Base-by-base conservation (phyloP, 2,888 invertebrate genomes). In the Rhaphigaster nebulosa region DNA sequence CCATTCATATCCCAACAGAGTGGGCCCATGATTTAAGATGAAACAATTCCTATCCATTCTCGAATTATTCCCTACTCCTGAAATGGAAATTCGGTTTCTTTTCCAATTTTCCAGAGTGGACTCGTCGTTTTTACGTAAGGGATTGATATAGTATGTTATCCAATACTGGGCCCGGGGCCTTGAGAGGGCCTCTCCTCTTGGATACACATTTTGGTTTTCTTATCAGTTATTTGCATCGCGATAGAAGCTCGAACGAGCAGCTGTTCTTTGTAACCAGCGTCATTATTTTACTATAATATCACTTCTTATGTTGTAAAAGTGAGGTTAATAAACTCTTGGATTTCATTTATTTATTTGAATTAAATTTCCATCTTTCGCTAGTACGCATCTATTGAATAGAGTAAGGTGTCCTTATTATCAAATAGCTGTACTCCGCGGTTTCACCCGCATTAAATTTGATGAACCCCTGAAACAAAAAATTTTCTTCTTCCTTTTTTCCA, bases 91-190 rank as follows among this genome's bases (percentile, higher is more conserved):
- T n/a, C 45, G 26, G 26, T 84, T 84, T 84, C 45, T 84, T 84
- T 84, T 41, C 45, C 84, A 84, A 84, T 84, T 84, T 84, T 26
- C 84, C 84, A 84, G n/a, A 84, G 84, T 84, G 45, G 84, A 15
- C 26, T 84, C 41, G 80, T 80, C 80, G n/a, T 41, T n/a, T 84
- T 84, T 84, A 45, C 84, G 84, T 45, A 84, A 84, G 84, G 45
- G 41, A 45, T 45, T 45, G 84, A 76, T 76, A 26, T 38, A 76
- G 84, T 84, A 84, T n/a, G 84, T 84, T 84, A 84, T 84, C 84
- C 84, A 84, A 45, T 84, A 84, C 84, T 45, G 84, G 23, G 41
- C 80, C 41, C 41, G 2, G 45, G n/a, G 3, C 45, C 45, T 45
- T 41, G 80, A 41, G 13, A 26, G 41, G 80, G 80, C 15, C n/a